Evolutionary conservation across 2,797 vertebrate species (phyloP), one percentile per base, ranked within the genome.

Genomic region (Aeoliscus strigatus): DNA sequence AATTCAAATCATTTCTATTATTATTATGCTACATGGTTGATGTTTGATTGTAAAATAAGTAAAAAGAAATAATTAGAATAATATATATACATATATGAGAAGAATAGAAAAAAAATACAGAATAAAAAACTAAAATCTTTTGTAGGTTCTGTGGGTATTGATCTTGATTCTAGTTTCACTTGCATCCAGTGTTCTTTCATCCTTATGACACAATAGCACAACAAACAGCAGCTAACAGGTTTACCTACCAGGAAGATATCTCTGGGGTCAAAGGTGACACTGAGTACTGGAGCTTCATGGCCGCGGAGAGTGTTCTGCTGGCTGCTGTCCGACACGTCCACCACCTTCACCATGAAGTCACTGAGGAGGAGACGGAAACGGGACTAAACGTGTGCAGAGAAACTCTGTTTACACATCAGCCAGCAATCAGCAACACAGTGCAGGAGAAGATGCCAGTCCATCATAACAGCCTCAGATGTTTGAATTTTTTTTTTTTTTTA

Each of bases 321-420:
- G 79, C 93, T 93, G 82, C 89, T 94, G 73, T 98, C 93, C 1
- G 77, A 23, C 64, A 97, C 88, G 47, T 94, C 91, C 58, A 99
- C 90, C 56, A 98, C 86, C 79, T 98, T 99, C 53, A 99, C 85
- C 84, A 97, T 67, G 63, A 99, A 98, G 77, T 98, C 96, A 72
- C 96, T 99, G 72, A 6, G 44, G 51, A 13, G 48, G 58, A 40
- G 7, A 31, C 10, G 31, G 6, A 27, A 23, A 38, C 2, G n/a
- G 14, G 6, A 33, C 15, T 9, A 8, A 39, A 59, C 1, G 7
- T 14, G 16, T 28, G 25, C 6, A 46, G 9, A 29, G 1, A 12
- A 9, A 9, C 17, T 11, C 35, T 4, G n/a, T 63, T 59, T 66
- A 56, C 49, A 24, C 13, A 3, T 33, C 35, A 1, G 9, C 7